Conservation (phyloP, 2,888 invertebrate species). For the Noctua pronuba region DNA sequence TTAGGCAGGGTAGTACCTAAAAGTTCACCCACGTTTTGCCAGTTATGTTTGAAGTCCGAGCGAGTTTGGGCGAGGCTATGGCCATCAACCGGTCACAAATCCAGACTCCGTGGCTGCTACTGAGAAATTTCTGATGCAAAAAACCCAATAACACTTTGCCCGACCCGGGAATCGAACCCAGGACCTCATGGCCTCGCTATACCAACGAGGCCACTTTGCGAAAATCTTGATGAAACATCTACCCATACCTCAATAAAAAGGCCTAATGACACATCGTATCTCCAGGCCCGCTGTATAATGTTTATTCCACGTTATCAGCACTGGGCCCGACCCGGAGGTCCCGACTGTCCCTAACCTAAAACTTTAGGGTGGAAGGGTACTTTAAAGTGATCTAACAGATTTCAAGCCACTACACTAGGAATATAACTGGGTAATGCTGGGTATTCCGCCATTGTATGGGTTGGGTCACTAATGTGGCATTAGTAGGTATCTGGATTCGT, state of each 20-base stretch:
- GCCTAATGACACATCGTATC: conserved; percentile 58
- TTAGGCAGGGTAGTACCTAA: too few species aligned
- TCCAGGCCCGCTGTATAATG: conserved; percentile 62
- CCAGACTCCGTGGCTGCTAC: not conserved
- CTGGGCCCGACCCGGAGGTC: conserved; percentile 69
- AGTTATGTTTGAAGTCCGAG: not conserved
- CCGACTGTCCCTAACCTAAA: conserved; percentile 75
- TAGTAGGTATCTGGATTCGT: conserved; percentile 34
- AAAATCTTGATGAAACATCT: conserved; percentile 6
- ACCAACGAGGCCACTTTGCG: not conserved
- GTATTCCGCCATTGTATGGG: conserved; percentile 70
- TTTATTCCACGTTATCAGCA: conserved; percentile 73
- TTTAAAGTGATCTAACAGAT: conserved; percentile 83
- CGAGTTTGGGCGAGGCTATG: too few species aligned
- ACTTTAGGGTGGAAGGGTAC: conserved; percentile 79
- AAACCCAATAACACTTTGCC: not conserved
- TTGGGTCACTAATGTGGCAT: conserved; percentile 57
- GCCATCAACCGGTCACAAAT: not conserved
- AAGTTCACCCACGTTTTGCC: not conserved
- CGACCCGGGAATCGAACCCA: too few species aligned
- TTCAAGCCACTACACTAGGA: conserved; percentile 72
- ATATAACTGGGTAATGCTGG: conserved; percentile 72
- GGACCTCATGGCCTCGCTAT: not conserved
- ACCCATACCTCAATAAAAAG: conserved; percentile 56
- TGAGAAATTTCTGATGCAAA: not conserved